phyloP scores from a whole-genome alignment of 2,888 invertebrate species.

The Exephanes ischioxanthus region DNA sequence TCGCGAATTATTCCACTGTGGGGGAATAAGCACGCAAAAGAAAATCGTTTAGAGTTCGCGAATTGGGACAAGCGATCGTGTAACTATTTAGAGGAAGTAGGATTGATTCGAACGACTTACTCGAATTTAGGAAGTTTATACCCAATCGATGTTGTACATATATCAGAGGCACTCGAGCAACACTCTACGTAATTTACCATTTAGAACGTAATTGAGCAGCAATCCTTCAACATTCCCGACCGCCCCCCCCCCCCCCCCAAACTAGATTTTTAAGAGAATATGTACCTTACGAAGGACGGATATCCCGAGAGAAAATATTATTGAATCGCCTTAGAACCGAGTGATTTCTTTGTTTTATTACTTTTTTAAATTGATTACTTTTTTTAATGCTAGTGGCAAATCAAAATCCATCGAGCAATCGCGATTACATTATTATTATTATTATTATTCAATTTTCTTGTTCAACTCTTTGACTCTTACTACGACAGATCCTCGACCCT shows the following conservation, averaged over 20 bases:
- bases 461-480: not conserved
- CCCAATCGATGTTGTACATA: slow-evolving; percentile 66
- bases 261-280: slow-evolving; percentile 45
- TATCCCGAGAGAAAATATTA: slow-evolving; percentile 50
- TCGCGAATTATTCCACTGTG: not conserved
- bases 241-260: slow-evolving; percentile 13
- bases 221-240: slow-evolving; percentile 61
- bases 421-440: slow-evolving; percentile 3
- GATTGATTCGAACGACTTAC: slow-evolving; percentile 21
- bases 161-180: slow-evolving; percentile 52
- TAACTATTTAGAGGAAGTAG: slow-evolving; percentile 15
- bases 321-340: slow-evolving; percentile 52
- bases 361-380: slow-evolving; percentile 27
- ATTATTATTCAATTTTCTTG: slow-evolving; percentile 9
- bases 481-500: slow-evolving; percentile 43
- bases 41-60: not conserved
- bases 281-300: slow-evolving; percentile 52
- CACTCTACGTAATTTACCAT: slow-evolving; percentile 41
- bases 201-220: slow-evolving; percentile 52
- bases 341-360: slow-evolving; percentile 16
- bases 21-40: not conserved
- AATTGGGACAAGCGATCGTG: not conserved
- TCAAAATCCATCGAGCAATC: slow-evolving; percentile 44
- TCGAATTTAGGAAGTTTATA: slow-evolving; percentile 42
- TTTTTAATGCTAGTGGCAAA: slow-evolving; percentile 41